These are phyloP conservation scores for Lasiurus cinereus DNA, from an alignment of 2,113 vertebrate genomes.

Conservation along the genomic window DNA sequence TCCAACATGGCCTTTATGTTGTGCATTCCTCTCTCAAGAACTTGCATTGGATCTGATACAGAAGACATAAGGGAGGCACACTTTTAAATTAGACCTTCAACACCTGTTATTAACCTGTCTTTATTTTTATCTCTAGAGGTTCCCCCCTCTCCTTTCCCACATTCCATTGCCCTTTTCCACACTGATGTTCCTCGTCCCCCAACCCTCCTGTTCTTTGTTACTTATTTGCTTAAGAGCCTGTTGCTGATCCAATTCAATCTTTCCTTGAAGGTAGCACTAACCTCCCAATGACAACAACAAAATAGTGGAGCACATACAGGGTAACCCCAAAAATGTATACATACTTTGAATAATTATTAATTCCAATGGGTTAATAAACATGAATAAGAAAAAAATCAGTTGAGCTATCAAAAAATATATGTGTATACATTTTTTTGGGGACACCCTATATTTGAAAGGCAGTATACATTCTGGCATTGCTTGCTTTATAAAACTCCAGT, in stretches of 20 bases:
- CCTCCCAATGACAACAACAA: background rate
- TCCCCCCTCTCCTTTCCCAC: fast-evolving
- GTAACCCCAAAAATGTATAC: too few relatives aligned
- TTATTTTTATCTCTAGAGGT: background rate
- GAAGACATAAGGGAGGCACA: background rate
- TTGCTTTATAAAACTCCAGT: background rate
- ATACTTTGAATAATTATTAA: too few relatives aligned
- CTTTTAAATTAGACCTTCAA: background rate
- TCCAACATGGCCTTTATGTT: background rate
- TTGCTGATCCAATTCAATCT: background rate
- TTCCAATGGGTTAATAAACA: too few relatives aligned
- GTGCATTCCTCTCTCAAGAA: background rate
- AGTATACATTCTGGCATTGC: background rate
- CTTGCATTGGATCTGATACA: background rate
- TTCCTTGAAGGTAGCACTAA: background rate
- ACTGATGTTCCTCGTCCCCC: too few relatives aligned
- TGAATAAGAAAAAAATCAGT: too few relatives aligned
- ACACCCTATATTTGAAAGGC: background rate
- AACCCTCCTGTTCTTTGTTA: background rate
- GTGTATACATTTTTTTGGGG: too few relatives aligned
- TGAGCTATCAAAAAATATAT: too few relatives aligned
- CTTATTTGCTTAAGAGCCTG: background rate
- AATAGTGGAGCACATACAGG: background rate
- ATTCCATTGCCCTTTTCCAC: background rate
- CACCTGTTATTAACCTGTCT: background rate